phyloP scores from a whole-genome alignment of 2,888 invertebrate species.

The Brassicogethes aeneus region DNA sequence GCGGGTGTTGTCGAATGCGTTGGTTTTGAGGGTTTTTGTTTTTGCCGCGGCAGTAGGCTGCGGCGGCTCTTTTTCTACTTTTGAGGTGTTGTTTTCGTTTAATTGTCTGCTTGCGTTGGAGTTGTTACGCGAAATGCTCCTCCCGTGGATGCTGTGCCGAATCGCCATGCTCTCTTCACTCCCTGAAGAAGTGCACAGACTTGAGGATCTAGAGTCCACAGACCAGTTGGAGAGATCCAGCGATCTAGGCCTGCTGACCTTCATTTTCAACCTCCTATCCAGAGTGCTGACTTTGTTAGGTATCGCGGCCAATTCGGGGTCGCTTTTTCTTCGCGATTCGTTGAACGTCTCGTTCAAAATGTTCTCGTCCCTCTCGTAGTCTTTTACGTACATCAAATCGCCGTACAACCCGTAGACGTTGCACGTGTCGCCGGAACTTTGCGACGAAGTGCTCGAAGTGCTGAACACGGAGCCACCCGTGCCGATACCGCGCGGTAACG shows the following conservation, averaged over 20 bases:
- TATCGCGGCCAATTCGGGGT: conserved; percentile 76
- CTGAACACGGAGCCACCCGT: conserved; percentile 44
- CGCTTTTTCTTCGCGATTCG: conserved; percentile 69
- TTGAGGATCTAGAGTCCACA: conserved; percentile 75
- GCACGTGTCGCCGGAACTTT: conserved; percentile 57
- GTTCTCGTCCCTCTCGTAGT: conserved; percentile 72
- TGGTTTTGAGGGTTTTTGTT: conserved; percentile 27
- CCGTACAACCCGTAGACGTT: conserved; percentile 87
- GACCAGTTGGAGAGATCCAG: conserved; percentile 83
- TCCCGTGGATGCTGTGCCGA: conserved; percentile 43
- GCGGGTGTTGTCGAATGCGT: conserved; percentile 39
- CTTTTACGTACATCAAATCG: conserved; percentile 81
- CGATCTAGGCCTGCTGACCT: conserved; percentile 71
- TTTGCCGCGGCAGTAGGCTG: conserved; percentile 15
- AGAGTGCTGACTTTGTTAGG: conserved; percentile 75
- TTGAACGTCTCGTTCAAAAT: conserved; percentile 63
- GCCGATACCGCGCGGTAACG: conserved; percentile 54
- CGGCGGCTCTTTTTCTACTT: conserved; percentile 17
- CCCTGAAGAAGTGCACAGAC: conserved; percentile 75
- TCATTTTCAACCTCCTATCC: conserved; percentile 71
- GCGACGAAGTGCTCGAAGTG: conserved; percentile 48
- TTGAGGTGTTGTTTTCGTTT: conserved; percentile 26
- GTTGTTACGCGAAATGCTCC: conserved; percentile 66
- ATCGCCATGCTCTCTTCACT: conserved; percentile 76
- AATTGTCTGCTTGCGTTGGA: conserved; percentile 63